Evolutionary conservation across 2,888 invertebrate species (phyloP), one percentile per base, ranked within the genome.

Genomic region (Diarsia dahlii): DNA sequence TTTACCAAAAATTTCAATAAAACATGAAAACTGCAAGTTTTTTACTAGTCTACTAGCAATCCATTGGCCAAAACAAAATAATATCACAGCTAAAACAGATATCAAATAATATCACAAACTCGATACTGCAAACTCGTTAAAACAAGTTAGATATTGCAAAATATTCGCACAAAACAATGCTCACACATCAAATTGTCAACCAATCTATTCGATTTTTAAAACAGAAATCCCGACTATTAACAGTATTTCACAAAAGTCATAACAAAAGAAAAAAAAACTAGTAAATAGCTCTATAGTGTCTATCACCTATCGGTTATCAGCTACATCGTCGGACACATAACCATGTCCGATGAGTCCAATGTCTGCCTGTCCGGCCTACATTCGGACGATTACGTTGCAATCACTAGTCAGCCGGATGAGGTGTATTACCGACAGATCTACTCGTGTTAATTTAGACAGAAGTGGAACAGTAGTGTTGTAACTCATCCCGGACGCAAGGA

Each of bases 401-500:
- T 84, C 78, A 71, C 74, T 65, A 70, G 76, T 67, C 64, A 62
- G 77, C 82, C 92, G 91, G 92, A 93, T 90, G 90, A 84, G 80
- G 80, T 83, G 88, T 86, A 90, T 93, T 91, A 93, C 87, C 88
- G 88, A 74, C 62, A 74, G 80, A 91, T 89, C 89, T 89, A 87
- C 88, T 87, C 81, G 82, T 84, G 89, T 90, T 91, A 88, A 92
- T 90, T 90, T 89, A 87, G 85, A 89, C 88, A 86, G 88, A 92
- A 91, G 87, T 91, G 81, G 92, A 90, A 78, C 90, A 88, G 89
- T 85, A 78, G 82, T 82, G 79, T 71, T 80, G 84, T 74, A 65
- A 84, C 68, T 23, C 71, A 80, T 88, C 86, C 83, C 80, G 73
- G 67, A 52, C 69, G 65, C 5, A 18, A 54, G 56, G 13, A 52